These are phyloP conservation scores for Pollicipes pollicipes DNA, from an alignment of 1,140 invertebrate species.

Conservation along the genomic window DNA sequence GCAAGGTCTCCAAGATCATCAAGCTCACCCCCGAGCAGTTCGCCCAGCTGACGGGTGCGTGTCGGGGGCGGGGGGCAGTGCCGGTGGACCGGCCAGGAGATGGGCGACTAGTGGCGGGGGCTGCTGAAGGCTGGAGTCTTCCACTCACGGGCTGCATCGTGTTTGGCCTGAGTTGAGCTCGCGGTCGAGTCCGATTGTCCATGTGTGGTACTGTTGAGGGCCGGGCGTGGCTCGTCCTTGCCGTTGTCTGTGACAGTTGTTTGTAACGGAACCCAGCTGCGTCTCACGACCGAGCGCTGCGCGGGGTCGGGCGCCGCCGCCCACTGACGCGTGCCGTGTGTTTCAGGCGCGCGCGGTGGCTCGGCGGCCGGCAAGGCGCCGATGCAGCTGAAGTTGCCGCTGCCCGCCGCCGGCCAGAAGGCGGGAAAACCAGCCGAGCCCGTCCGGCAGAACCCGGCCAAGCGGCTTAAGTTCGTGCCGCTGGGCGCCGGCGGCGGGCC, in stretches of 20 bases:
- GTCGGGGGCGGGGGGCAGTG: not conserved
- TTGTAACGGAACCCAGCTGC: too few species aligned
- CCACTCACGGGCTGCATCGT: too few species aligned
- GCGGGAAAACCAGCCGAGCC: too few species aligned
- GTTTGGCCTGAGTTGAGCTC: too few species aligned
- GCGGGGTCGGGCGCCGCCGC: too few species aligned
- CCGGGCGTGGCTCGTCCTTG: too few species aligned
- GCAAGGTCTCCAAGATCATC: not conserved
- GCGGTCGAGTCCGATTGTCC: too few species aligned
- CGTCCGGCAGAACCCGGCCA: not conserved
- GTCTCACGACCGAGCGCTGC: too few species aligned
- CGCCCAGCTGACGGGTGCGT: not conserved
- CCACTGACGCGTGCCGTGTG: too few species aligned
- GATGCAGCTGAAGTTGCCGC: not conserved
- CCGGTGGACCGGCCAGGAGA: not conserved
- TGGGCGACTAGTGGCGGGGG: not conserved
- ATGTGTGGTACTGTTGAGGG: too few species aligned
- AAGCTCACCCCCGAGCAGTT: not conserved
- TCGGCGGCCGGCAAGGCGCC: not conserved
- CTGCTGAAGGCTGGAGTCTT: not conserved
- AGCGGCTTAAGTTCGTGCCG: not conserved
- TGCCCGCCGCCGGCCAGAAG: not conserved
- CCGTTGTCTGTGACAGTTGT: too few species aligned
- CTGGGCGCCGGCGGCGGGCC: not conserved
- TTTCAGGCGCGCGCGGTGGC: not conserved